Evolutionary conservation across 1,140 invertebrate species (phyloP).

Genomic region (Penaeus japonicus): DNA sequence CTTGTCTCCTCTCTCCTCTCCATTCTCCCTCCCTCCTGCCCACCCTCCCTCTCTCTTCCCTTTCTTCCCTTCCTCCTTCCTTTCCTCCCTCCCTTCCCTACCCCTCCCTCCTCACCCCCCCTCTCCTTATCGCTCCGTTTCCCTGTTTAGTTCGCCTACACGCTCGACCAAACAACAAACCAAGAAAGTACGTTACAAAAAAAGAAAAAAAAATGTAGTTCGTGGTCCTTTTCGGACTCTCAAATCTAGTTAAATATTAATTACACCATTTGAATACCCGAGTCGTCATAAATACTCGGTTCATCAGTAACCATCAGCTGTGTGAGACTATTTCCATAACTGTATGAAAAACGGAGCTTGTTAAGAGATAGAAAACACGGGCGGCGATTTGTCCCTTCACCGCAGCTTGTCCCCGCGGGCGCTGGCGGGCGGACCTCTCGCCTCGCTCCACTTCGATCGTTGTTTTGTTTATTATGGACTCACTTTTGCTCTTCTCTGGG

Average conservation of each 20-base stretch:
- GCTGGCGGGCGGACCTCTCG: neutral
- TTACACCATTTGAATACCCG: too few relatives aligned
- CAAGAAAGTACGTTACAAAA: too few relatives aligned
- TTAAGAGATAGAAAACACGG: constrained; percentile 14
- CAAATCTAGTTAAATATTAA: too few relatives aligned
- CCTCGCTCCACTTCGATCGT: neutral
- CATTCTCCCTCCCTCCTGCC: too few relatives aligned
- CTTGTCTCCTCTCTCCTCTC: neutral
- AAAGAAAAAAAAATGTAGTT: too few relatives aligned
- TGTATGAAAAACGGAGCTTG: constrained; percentile 28
- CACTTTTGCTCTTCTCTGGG: too few relatives aligned
- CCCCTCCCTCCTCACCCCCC: neutral
- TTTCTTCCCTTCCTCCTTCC: too few relatives aligned
- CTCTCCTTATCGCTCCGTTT: neutral
- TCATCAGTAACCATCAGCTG: neutral
- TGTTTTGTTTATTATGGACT: neutral
- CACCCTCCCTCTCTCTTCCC: too few relatives aligned
- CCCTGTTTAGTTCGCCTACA: too few relatives aligned
- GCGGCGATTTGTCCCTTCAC: constrained; percentile 14
- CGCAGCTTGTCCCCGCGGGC: neutral
- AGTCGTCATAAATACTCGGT: neutral
- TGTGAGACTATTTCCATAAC: constrained; percentile 29
- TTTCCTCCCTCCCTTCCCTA: too few relatives aligned
- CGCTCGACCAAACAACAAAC: too few relatives aligned
- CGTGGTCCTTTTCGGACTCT: too few relatives aligned